Conservation (phyloP, 92 coral and sea anemone species). For the Micromussa lordhowensis region DNA sequence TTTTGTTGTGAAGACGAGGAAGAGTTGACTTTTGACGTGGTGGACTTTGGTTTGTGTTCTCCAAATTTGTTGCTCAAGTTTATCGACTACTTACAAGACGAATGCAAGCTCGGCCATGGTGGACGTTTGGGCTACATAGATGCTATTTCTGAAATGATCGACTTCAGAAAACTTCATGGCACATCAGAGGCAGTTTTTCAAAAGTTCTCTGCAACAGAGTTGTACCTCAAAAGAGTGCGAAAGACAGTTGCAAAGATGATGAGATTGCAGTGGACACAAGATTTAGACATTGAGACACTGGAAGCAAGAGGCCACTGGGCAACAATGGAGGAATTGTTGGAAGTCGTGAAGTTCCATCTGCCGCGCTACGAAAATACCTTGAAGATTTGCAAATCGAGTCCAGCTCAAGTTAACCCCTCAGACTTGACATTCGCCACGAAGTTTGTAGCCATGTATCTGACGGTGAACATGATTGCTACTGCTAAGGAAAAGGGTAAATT, state of each 20-base stretch:
- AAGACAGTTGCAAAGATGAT: neutral
- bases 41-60: neutral
- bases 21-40: no score
- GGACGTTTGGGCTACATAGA: neutral
- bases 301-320: neutral
- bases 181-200: neutral
- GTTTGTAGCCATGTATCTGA: neutral
- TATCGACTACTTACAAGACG: no score
- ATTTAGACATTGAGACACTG: neutral
- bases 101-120: no score
- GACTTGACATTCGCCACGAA: neutral
- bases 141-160: neutral
- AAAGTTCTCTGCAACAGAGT: neutral
- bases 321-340: neutral
- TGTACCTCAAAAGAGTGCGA: neutral
- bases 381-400: neutral
- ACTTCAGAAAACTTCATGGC: neutral
- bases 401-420: neutral
- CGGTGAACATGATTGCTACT: neutral
- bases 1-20: no score
- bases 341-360: neutral
- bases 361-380: neutral
- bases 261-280: neutral
- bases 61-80: no score
- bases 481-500: neutral